These are phyloP conservation scores for Chrysochloris asiatica DNA, from an alignment of 2,113 vertebrate genomes.

Conservation along the genomic window DNA sequence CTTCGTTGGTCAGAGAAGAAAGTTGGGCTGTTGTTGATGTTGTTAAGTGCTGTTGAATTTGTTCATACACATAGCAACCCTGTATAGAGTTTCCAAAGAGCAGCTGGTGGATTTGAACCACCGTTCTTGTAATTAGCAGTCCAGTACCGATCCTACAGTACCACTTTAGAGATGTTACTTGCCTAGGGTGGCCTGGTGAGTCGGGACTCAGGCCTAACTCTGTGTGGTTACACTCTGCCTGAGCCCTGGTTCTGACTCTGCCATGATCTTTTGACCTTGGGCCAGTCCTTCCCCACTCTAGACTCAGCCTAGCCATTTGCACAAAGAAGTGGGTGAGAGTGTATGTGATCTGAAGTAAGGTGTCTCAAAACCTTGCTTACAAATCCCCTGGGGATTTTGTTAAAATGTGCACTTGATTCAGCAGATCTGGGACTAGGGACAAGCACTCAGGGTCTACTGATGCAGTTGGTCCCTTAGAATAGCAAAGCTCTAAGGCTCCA, in stretches of 20 bases:
- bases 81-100: too few species aligned
- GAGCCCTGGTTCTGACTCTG: not conserved
- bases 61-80: too few species aligned
- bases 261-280: not conserved
- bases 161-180: too few species aligned
- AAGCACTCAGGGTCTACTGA: not conserved
- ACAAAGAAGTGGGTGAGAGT: rapidly evolving
- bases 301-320: not conserved
- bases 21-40: not conserved
- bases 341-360: too few species aligned
- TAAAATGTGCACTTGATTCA: rapidly evolving
- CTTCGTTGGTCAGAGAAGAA: not conserved
- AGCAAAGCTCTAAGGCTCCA: not conserved
- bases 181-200: not conserved
- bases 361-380: not conserved
- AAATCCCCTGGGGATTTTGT: not conserved
- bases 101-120: too few species aligned
- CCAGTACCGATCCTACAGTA: too few species aligned
- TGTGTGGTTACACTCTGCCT: not conserved
- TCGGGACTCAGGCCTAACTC: rapidly evolving
- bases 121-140: too few species aligned
- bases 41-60: too few species aligned
- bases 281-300: not conserved
- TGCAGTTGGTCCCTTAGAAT: not conserved
- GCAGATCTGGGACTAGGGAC: not conserved